Evolutionary conservation across 2,113 vertebrate species (phyloP).

Genomic region (Heliornis fulica): DNA sequence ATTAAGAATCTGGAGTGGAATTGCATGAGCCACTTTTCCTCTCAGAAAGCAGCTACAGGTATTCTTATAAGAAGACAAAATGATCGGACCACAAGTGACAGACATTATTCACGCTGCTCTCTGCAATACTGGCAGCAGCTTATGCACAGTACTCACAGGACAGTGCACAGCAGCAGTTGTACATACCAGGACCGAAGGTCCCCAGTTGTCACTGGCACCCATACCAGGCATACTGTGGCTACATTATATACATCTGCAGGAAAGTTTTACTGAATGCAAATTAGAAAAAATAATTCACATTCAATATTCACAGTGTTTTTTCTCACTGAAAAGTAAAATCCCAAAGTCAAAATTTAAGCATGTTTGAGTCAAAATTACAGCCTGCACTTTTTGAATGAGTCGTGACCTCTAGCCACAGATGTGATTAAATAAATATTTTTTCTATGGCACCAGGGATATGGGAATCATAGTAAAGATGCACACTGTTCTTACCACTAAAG

Average conservation of each 20-base stretch:
- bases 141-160: fast-evolving
- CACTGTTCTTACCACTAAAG: background rate
- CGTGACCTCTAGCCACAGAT: background rate
- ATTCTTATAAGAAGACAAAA: background rate
- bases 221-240: background rate
- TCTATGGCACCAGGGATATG: background rate
- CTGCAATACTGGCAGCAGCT: background rate
- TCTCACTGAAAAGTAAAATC: background rate
- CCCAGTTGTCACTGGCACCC: background rate
- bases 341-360: background rate
- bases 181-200: background rate
- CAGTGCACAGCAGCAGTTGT: background rate
- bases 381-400: background rate
- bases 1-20: background rate
- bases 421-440: background rate
- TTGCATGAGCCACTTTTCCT: background rate
- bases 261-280: background rate
- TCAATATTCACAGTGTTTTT: background rate
- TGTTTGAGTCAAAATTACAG: background rate
- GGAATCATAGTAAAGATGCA: background rate
- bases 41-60: background rate
- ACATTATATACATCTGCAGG: background rate
- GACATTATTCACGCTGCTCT: background rate
- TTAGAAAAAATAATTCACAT: background rate
- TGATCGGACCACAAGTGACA: background rate